These are phyloP conservation scores for Phasianus colchicus DNA, from an alignment of 2,113 vertebrate genomes.

Conservation along the genomic window DNA sequence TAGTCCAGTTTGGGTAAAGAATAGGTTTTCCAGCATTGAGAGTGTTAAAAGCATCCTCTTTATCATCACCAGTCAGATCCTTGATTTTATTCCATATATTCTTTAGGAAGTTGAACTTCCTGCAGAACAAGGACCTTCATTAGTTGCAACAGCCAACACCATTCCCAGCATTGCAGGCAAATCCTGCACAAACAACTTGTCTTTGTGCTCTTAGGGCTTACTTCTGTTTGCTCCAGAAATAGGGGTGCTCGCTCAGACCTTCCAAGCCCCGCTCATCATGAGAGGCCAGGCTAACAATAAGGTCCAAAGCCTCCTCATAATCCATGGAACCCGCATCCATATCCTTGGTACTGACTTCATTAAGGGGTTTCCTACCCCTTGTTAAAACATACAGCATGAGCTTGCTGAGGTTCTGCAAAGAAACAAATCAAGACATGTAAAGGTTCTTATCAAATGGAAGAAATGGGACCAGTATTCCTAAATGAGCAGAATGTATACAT, in stretches of 20 bases:
- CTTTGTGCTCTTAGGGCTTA: conserved; percentile 47
- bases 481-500: accelerated
- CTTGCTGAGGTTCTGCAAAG: conserved; percentile 66
- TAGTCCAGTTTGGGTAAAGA: conserved; percentile 33
- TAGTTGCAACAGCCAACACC: background rate
- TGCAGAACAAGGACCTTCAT: conserved; percentile 11
- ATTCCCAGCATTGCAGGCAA: background rate
- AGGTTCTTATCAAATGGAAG: background rate
- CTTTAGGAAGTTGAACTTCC: conserved; percentile 70
- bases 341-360: background rate
- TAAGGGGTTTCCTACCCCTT: conserved; percentile 23
- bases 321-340: background rate
- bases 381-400: conserved; percentile 67
- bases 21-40: background rate
- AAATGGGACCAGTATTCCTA: background rate
- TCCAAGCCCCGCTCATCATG: background rate
- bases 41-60: background rate
- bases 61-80: accelerated
- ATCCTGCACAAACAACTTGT: background rate
- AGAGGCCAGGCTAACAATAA: background rate
- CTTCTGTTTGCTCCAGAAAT: conserved; percentile 74
- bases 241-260: conserved; percentile 72
- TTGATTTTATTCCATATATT: conserved; percentile 69
- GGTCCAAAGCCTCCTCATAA: conserved; percentile 41
- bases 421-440: background rate